Percentiles rank a stretch among this genome's conserved stretches.
These are phyloP conservation scores for Pammene fasciana DNA, from an alignment of 2,888 invertebrate genomes.

Conservation along the genomic window DNA sequence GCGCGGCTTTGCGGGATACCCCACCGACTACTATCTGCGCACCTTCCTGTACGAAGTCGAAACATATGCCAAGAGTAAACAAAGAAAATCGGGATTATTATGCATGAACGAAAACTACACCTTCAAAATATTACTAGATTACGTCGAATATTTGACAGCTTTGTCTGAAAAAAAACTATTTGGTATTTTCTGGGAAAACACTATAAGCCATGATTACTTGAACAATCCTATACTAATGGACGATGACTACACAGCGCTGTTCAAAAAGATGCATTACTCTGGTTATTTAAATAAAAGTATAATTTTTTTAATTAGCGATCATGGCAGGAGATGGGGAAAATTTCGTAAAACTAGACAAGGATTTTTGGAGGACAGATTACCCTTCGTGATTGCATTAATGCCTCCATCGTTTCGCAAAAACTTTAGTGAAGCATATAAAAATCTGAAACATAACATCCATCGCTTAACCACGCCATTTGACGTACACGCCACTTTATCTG, in stretches of 20 bases:
- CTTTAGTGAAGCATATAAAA: slow-evolving; percentile 2
- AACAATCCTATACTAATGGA: slow-evolving; percentile 10
- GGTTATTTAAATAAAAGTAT: slow-evolving; percentile 16
- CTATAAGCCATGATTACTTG: background rate
- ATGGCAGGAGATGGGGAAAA: slow-evolving; percentile 3
- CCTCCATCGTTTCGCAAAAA: slow-evolving; percentile 9
- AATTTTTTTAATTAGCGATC: slow-evolving; percentile 3
- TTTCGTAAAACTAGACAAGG: slow-evolving; percentile 12
- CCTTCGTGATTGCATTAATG: slow-evolving; percentile 6
- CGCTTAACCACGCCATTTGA: slow-evolving; percentile 6
- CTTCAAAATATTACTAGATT: slow-evolving; percentile 9
- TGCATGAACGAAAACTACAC: slow-evolving; percentile 12
- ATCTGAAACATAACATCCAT: background rate
- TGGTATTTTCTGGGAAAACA: slow-evolving; percentile 3
- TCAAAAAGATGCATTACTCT: background rate
- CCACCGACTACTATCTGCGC: slow-evolving; percentile 2
- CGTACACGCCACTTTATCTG: background rate
- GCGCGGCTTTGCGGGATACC: slow-evolving; percentile 4
- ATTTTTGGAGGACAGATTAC: slow-evolving; percentile 9
- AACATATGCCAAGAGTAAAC: background rate
- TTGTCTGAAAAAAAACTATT: slow-evolving; percentile 2
- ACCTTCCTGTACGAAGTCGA: slow-evolving; percentile 3
- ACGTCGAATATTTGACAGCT: background rate
- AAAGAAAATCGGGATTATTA: background rate
- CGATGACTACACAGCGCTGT: background rate